These are phyloP conservation scores for Atherix ibis DNA, from an alignment of 2,888 invertebrate genomes.

Conservation along the genomic window DNA sequence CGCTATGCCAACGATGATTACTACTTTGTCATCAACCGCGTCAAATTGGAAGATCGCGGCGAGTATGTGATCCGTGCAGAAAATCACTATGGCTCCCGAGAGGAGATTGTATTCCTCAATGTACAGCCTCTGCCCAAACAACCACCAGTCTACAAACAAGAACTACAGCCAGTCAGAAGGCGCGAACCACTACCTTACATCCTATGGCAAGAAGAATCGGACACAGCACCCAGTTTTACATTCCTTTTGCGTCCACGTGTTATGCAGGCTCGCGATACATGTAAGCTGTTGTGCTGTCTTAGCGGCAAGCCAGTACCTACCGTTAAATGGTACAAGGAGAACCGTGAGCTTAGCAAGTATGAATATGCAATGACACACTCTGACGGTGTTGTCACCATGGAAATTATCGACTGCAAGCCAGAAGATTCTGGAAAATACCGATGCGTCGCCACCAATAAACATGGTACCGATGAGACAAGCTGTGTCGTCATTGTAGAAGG, in stretches of 20 bases:
- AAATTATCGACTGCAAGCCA: slow-evolving; percentile 86
- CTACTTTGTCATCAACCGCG: slow-evolving; percentile 93
- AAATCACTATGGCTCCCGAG: slow-evolving; percentile 89
- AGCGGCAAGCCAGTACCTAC: slow-evolving; percentile 89
- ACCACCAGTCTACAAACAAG: slow-evolving; percentile 38
- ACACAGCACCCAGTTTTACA: slow-evolving; percentile 90
- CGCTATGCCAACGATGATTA: slow-evolving; percentile 91
- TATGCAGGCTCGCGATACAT: slow-evolving; percentile 90
- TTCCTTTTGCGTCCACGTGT: slow-evolving; percentile 97
- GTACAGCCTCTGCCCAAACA: slow-evolving; percentile 56
- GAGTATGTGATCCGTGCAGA: slow-evolving; percentile 94
- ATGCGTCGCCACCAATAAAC: slow-evolving; percentile 83
- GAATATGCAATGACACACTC: slow-evolving; percentile 82
- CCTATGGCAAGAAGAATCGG: slow-evolving; percentile 85
- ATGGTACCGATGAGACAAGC: slow-evolving; percentile 89
- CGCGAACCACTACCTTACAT: slow-evolving; percentile 72
- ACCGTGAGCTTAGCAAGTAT: slow-evolving; percentile 74
- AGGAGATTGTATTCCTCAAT: slow-evolving; percentile 92
- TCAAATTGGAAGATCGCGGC: slow-evolving; percentile 87
- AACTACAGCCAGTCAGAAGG: slow-evolving; percentile 53
- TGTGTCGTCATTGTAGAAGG: slow-evolving; percentile 95
- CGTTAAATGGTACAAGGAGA: slow-evolving; percentile 87
- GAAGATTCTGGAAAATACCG: slow-evolving; percentile 94
- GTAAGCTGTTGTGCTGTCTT: slow-evolving; percentile 94
- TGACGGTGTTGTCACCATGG: slow-evolving; percentile 93